Evolutionary conservation across 2,113 vertebrate genomes (phyloP).

Genomic region (Arenaria interpres): DNA sequence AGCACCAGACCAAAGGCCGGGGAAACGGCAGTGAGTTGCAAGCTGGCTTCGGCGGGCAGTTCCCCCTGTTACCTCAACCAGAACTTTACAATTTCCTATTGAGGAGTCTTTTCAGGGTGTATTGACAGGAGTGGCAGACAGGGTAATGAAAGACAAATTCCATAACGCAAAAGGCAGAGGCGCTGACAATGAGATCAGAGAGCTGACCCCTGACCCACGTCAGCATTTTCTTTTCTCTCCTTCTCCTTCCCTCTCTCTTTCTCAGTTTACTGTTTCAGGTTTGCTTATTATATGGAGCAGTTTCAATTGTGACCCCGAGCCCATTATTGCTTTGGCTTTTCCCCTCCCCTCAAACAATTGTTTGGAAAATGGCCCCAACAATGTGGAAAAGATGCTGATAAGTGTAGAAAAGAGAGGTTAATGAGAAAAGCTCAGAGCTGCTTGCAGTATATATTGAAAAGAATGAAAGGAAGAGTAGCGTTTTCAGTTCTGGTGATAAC

Average conservation of each 20-base stretch:
- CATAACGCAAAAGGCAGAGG: slow-evolving; percentile 73
- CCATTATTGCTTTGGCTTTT: slow-evolving; percentile 75
- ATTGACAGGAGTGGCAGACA: slow-evolving; percentile 75
- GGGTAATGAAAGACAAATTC: slow-evolving; percentile 82
- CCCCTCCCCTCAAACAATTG: slow-evolving; percentile 70
- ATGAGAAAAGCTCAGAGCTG: slow-evolving; percentile 77
- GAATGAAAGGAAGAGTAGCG: slow-evolving; percentile 75
- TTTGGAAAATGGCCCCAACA: slow-evolving; percentile 75
- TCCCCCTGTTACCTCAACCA: slow-evolving; percentile 57
- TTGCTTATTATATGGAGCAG: slow-evolving; percentile 34
- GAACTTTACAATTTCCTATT: slow-evolving; percentile 65
- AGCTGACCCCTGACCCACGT: slow-evolving; percentile 81
- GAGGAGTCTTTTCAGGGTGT: slow-evolving; percentile 52
- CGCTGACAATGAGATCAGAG: slow-evolving; percentile 83
- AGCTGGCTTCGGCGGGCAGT: not conserved
- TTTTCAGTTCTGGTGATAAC: slow-evolving; percentile 80
- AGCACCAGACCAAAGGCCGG: not conserved
- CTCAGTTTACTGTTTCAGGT: slow-evolving; percentile 6
- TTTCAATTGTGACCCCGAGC: slow-evolving; percentile 74
- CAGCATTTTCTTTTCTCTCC: slow-evolving; percentile 74
- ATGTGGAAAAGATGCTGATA: slow-evolving; percentile 82
- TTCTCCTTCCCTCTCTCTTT: slow-evolving; percentile 72
- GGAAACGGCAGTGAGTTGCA: not conserved
- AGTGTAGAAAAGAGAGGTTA: slow-evolving; percentile 77
- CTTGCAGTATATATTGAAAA: slow-evolving; percentile 76